These are phyloP conservation scores for Ardeotis arabs DNA, from an alignment of 2,113 vertebrate genomes.

Conservation along the genomic window DNA sequence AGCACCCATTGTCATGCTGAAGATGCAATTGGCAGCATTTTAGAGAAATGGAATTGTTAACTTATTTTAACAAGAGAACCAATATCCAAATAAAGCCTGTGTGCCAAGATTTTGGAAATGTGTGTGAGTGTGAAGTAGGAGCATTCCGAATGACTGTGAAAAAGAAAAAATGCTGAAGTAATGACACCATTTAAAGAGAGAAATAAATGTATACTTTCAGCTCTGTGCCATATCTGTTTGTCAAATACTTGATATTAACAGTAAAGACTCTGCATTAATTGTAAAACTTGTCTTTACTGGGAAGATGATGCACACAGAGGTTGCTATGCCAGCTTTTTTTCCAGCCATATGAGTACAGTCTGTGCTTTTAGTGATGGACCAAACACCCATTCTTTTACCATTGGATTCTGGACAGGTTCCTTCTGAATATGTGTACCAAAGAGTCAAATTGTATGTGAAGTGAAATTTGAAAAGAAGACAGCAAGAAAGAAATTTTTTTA, in stretches of 20 bases:
- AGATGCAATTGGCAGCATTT: background rate
- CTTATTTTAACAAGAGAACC: background rate
- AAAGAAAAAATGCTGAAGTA: background rate
- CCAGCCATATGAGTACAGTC: background rate
- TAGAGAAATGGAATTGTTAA: background rate
- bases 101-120: background rate
- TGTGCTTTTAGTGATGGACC: background rate
- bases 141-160: background rate
- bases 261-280: background rate
- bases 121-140: background rate
- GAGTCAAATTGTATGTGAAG: background rate
- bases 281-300: background rate
- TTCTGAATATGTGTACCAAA: background rate
- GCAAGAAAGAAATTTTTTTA: background rate
- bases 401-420: background rate
- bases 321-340: background rate
- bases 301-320: background rate
- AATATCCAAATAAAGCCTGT: background rate
- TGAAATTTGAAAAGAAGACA: slow-evolving; percentile 7
- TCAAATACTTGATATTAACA: background rate
- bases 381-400: background rate
- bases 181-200: background rate
- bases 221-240: background rate
- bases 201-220: background rate
- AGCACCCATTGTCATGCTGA: background rate